These are phyloP conservation scores for Dicycla oo DNA, from an alignment of 2,888 invertebrate genomes.

Conservation along the genomic window DNA sequence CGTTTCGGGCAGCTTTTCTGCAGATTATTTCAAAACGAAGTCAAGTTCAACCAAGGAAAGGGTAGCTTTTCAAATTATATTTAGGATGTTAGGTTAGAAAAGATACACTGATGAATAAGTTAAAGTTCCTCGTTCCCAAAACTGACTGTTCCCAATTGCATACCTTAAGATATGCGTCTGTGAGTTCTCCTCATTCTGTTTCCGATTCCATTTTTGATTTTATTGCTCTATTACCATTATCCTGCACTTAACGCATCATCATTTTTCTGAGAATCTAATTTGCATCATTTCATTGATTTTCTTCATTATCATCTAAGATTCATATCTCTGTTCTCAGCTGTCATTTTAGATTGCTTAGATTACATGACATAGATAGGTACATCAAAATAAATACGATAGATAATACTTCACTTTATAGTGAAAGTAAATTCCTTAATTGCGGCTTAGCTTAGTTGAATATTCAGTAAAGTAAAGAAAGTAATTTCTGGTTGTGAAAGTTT, in stretches of 20 bases:
- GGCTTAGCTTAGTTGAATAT: too few relatives aligned
- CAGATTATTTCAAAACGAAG: too few relatives aligned
- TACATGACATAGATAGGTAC: too few relatives aligned
- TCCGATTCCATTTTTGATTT: not conserved
- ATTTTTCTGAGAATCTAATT: not conserved
- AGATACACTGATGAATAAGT: conserved; percentile 1
- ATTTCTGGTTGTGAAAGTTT: not conserved
- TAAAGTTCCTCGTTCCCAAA: not conserved
- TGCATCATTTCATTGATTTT: not conserved
- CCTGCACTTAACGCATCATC: not conserved
- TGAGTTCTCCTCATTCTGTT: conserved; percentile 7
- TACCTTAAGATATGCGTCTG: not conserved
- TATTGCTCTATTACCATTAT: not conserved
- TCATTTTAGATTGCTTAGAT: not conserved
- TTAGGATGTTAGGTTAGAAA: conserved; percentile 4
- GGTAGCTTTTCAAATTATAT: not conserved
- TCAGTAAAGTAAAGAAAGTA: not conserved
- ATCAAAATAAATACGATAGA: not conserved
- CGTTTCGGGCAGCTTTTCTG: too few relatives aligned
- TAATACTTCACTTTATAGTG: not conserved
- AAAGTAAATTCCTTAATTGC: too few relatives aligned
- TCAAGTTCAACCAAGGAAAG: conserved; percentile 8
- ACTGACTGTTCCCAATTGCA: not conserved
- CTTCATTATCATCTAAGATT: too few relatives aligned
- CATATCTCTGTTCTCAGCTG: not conserved